phyloP scores from a whole-genome alignment of 1,140 invertebrate genomes.

The Myzus persicae region DNA sequence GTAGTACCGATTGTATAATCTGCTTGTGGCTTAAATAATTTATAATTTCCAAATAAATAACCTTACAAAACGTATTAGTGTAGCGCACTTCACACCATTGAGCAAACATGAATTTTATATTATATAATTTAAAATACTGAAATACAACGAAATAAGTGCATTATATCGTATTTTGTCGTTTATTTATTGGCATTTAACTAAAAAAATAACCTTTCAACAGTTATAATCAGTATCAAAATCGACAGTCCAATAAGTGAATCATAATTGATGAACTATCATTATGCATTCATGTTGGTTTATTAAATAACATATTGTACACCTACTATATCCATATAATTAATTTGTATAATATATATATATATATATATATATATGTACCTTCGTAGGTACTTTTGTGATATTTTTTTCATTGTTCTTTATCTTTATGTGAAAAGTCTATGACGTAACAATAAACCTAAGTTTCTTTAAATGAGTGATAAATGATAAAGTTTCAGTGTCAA shows the following conservation, averaged over 20 bases:
- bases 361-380: too few species aligned
- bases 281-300: too few species aligned
- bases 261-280: too few species aligned
- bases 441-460: neutral
- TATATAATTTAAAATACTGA: neutral
- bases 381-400: too few species aligned
- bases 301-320: too few species aligned
- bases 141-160: neutral
- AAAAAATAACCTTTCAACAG: too few species aligned
- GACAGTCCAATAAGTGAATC: too few species aligned
- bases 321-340: too few species aligned
- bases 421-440: neutral
- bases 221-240: too few species aligned
- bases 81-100: neutral
- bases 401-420: neutral
- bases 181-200: neutral
- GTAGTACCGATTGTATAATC: neutral
- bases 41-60: neutral
- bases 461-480: neutral
- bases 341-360: too few species aligned
- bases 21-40: neutral
- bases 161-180: neutral
- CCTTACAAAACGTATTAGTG: neutral
- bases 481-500: neutral
- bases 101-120: neutral